These are phyloP conservation scores for Tipula vernalis DNA, from an alignment of 2,888 invertebrate species.

Conservation along the genomic window DNA sequence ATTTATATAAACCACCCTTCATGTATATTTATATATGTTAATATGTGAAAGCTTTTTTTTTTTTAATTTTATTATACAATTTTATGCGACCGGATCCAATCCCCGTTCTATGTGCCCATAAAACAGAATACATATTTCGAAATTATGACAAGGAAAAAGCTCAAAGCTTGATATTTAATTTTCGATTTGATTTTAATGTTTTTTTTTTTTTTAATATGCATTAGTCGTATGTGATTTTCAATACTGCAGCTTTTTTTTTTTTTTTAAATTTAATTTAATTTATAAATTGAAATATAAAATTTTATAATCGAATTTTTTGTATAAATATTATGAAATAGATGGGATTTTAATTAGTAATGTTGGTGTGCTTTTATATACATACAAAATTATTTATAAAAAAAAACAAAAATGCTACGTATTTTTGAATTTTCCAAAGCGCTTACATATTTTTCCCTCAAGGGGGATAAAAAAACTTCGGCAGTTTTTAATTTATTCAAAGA, in stretches of 20 bases:
- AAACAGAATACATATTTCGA: not conserved
- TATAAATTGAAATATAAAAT: not conserved
- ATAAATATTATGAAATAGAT: not conserved
- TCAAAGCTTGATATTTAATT: not conserved
- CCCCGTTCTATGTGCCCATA: not conserved
- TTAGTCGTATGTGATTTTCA: not conserved
- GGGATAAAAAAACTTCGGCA: too few relatives aligned
- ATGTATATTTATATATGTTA: not conserved
- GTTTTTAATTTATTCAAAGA: too few relatives aligned
- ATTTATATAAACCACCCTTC: not conserved
- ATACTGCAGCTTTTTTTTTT: not conserved
- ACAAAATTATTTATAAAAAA: too few relatives aligned
- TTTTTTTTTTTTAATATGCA: not conserved
- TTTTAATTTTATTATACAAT: not conserved
- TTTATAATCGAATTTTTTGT: not conserved
- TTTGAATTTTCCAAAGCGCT: too few relatives aligned
- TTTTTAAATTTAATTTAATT: not conserved
- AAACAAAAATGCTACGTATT: too few relatives aligned
- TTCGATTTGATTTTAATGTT: not conserved
- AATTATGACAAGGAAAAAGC: not conserved
- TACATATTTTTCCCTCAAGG: too few relatives aligned
- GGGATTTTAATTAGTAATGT: not conserved
- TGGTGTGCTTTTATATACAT: not conserved
- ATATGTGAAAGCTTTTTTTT: not conserved
- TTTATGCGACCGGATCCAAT: not conserved